Evolutionary conservation across 2,888 invertebrate species (phyloP).

Genomic region (Branchellion lobata): DNA sequence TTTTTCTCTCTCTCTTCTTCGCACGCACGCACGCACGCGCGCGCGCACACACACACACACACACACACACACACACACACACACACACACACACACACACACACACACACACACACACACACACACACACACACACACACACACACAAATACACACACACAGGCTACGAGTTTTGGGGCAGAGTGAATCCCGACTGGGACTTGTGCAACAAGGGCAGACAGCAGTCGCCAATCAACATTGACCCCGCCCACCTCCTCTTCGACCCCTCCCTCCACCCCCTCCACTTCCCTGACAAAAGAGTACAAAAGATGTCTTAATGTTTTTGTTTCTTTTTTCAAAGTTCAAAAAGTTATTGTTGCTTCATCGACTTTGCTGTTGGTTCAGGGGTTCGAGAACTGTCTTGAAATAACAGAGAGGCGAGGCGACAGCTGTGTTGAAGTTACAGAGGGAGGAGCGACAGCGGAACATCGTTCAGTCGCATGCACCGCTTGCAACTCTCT

Average conservation of each 20-base stretch:
- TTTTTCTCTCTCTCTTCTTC: too few relatives aligned
- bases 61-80: slow-evolving; percentile 27
- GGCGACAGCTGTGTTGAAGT: too few relatives aligned
- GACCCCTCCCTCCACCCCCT: slow-evolving; percentile 38
- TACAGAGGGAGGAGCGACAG: too few relatives aligned
- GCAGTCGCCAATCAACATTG: slow-evolving; percentile 46
- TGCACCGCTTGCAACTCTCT: too few relatives aligned
- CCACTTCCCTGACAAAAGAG: slow-evolving; percentile 28
- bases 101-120: slow-evolving; percentile 26
- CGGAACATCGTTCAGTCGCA: too few relatives aligned
- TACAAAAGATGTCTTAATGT: too few relatives aligned
- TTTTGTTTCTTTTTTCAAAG: too few relatives aligned
- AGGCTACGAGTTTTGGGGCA: slow-evolving; percentile 36
- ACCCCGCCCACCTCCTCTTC: slow-evolving; percentile 34
- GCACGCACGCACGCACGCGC: background rate
- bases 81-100: slow-evolving; percentile 26
- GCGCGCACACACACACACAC: slow-evolving; percentile 19
- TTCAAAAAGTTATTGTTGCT: too few relatives aligned
- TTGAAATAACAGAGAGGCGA: too few relatives aligned
- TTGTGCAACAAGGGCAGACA: slow-evolving; percentile 45
- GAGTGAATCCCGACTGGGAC: slow-evolving; percentile 33
- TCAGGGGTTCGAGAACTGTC: too few relatives aligned
- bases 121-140: slow-evolving; percentile 35
- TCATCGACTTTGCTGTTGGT: too few relatives aligned
- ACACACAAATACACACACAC: background rate